Evolutionary conservation across 1,140 invertebrate genomes (phyloP).

Genomic region (Saxidomus purpurata): DNA sequence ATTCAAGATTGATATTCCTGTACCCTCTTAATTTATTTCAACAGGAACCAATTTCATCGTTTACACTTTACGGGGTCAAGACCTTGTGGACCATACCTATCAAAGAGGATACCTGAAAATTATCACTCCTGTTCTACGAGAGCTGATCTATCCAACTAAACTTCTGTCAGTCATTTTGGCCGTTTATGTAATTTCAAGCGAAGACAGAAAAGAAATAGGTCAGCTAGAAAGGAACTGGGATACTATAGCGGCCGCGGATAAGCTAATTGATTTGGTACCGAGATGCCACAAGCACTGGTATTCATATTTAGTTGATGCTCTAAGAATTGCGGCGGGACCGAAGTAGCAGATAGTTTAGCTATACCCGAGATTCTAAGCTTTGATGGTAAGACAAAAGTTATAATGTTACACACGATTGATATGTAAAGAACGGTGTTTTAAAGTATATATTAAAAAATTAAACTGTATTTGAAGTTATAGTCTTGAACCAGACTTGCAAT

Average conservation of each 20-base stretch:
- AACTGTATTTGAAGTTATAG: no score
- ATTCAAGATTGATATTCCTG: no score
- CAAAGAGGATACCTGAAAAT: constrained; percentile 25
- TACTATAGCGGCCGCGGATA: not conserved
- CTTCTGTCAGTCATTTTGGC: not conserved
- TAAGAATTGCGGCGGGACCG: not conserved
- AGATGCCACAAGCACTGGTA: constrained; percentile 14
- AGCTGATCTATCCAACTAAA: not conserved
- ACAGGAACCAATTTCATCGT: constrained; percentile 18
- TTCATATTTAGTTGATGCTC: not conserved
- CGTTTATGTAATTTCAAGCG: not conserved
- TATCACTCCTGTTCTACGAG: not conserved
- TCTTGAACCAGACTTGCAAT: no score
- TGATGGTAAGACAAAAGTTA: not conserved
- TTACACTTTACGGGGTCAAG: not conserved
- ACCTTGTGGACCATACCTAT: not conserved
- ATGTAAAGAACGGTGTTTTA: no score
- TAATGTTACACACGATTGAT: no score
- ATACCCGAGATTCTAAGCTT: constrained; percentile 7
- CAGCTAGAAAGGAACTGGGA: not conserved
- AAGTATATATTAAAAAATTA: no score
- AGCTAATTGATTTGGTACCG: not conserved
- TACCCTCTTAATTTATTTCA: no score
- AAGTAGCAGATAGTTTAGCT: not conserved
- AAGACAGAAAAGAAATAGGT: constrained; percentile 22